Conservation (phyloP, 2,888 invertebrate genomes). For the Campopleginae sp. region DNA sequence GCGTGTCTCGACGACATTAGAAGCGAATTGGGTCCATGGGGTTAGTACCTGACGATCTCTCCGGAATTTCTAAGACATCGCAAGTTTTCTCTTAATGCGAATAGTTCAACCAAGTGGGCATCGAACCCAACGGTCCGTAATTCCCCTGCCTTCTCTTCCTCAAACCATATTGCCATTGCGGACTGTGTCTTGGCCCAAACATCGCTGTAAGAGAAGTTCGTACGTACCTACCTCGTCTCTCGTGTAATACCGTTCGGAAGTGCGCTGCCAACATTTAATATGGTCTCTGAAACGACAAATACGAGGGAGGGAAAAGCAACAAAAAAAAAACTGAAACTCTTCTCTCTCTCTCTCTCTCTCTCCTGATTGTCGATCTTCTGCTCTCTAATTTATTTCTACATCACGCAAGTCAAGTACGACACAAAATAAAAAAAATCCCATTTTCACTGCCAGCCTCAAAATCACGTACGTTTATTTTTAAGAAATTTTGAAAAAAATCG, state of each 20-base stretch:
- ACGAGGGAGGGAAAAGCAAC: not conserved
- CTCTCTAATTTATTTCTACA: not conserved
- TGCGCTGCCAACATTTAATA: conserved; percentile 59
- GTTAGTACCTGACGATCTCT: conserved; percentile 50
- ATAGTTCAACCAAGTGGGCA: conserved; percentile 67
- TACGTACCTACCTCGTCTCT: conserved; percentile 17
- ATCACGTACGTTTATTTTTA: too few relatives aligned
- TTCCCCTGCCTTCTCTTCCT: conserved; percentile 58
- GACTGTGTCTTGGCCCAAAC: conserved; percentile 9
- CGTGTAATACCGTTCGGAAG: conserved; percentile 26
- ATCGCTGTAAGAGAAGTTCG: conserved; percentile 11
- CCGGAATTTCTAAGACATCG: conserved; percentile 63
- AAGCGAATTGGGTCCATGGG: conserved; percentile 43
- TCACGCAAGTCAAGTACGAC: too few relatives aligned
- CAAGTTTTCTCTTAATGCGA: conserved; percentile 69
- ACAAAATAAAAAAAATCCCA: too few relatives aligned
- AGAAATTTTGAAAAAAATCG: too few relatives aligned
- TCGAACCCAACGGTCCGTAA: conserved; percentile 62
- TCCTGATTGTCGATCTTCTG: not conserved
- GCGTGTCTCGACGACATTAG: conserved; percentile 15
- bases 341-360: too few relatives aligned
- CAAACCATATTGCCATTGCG: conserved; percentile 30
- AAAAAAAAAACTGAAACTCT: not conserved
- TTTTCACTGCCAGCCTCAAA: too few relatives aligned
- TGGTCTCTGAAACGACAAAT: conserved; percentile 6